Evolutionary conservation across 2,113 vertebrate genomes (phyloP).

Genomic region (Nothoprocta perdicaria): DNA sequence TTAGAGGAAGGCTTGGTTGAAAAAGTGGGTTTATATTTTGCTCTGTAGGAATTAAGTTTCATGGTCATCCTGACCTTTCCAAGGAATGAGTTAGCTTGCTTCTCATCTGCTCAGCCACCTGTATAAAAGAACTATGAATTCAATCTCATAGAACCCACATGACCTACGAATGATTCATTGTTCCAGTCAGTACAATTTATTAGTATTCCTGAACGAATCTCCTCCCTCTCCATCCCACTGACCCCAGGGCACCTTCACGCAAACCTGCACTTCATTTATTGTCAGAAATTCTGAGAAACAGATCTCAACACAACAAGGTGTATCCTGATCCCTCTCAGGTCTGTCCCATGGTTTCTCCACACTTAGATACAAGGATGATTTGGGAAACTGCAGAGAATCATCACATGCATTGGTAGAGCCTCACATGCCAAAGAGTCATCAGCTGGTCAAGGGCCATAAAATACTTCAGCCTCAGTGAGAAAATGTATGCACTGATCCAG

Average conservation of each 20-base stretch:
- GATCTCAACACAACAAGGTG: constrained; percentile 40
- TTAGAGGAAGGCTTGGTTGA: background rate
- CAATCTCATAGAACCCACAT: background rate
- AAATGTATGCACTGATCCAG: background rate
- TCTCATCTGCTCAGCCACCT: constrained; percentile 52
- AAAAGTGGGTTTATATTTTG: background rate
- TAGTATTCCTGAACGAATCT: constrained; percentile 52
- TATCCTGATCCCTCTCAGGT: background rate
- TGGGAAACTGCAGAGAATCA: background rate
- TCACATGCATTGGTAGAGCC: background rate
- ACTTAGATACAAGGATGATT: background rate
- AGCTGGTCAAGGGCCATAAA: background rate
- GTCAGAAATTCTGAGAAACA: constrained; percentile 47
- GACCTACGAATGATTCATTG: constrained; percentile 46
- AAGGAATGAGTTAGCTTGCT: background rate
- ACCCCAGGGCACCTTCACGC: constrained; percentile 56
- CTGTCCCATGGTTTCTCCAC: background rate
- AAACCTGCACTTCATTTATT: constrained; percentile 55
- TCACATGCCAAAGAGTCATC: background rate
- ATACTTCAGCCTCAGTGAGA: background rate
- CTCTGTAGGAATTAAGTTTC: background rate
- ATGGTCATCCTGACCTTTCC: constrained; percentile 14
- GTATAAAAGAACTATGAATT: constrained; percentile 22
- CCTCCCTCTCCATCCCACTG: constrained; percentile 51
- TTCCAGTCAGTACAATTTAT: constrained; percentile 31